Evolutionary conservation across 2,797 vertebrate genomes (phyloP), one percentile per base, ranked within the genome.

Genomic region (Pseudopleuronectes americanus): DNA sequence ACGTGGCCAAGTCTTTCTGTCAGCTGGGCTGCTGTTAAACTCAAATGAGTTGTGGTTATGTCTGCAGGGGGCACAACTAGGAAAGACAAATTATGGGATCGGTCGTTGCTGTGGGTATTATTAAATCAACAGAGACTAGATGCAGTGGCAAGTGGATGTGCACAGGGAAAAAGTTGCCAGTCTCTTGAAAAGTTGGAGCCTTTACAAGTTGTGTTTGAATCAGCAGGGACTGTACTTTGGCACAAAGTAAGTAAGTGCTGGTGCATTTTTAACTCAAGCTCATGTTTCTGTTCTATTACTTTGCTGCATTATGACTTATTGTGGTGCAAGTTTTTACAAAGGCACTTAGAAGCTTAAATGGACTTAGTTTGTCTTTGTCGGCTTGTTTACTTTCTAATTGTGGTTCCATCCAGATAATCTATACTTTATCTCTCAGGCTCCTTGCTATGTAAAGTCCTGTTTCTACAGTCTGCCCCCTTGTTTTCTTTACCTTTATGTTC

Each of bases 401-500:
- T 57, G 38, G 53, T 16, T 68, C 38, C 26, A 12, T 4, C 17
- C 28, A 31, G 54, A 71, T 59, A 62, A 79, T 84, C 58, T 54
- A 19, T 66, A 47, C 21, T 66, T 71, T 65, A 76, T 80, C 68
- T 61, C 70, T 74, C 36, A 21, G 66, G 43, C 26, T 33, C 28
- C 10, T n/a, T 48, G 58, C 74, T 64, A 65, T 63, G 54, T 36
- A 55, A 73, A 28, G 24, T 45, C 49, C 48, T 48, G 55, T 48
- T 49, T 56, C 21, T 53, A 26, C 21, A 13, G n/a, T 61, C 69
- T 45, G 57, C 28, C 77, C 76, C 77, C 60, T 84, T 60, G 61
- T 76, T 80, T 77, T 88, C 76, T 79, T 87, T 76, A 85, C 73
- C 62, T 23, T 76, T 84, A 87, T 4, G 9, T 68, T 76, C 69